A percentile compares a stretch with the other conserved stretches of the same genome.
Conservation (phyloP, 2,888 invertebrate genomes). For the Acronicta psi region DNA sequence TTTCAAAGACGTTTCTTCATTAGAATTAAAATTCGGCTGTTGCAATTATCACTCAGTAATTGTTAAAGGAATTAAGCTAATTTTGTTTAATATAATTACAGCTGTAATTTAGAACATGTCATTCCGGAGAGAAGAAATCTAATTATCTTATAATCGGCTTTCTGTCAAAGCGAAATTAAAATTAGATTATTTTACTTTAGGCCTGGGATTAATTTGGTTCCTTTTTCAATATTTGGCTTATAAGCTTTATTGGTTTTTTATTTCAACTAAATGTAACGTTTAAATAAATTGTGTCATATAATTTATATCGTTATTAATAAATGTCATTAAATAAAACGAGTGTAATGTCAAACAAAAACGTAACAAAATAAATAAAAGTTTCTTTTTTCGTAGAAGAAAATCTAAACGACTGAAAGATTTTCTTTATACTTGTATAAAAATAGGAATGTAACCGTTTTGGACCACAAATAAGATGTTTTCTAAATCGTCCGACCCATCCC, state of each 20-base stretch:
- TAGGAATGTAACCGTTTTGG: conserved; percentile 34
- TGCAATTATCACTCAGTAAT: conserved; percentile 13
- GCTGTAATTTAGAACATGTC: conserved; percentile 20
- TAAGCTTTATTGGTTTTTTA: not conserved
- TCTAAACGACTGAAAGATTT: conserved; percentile 19
- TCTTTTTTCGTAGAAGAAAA: conserved; percentile 19
- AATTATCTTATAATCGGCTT: conserved; percentile 36
- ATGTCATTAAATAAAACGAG: not conserved
- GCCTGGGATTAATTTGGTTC: conserved; percentile 8
- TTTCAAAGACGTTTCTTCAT: not conserved
- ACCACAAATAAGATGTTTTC: conserved; percentile 56
- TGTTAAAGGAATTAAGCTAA: conserved; percentile 11
- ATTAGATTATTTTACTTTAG: conserved; percentile 16
- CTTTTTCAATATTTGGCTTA: not conserved
- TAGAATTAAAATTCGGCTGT: conserved; percentile 2
- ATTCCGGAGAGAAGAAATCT: conserved; percentile 8
- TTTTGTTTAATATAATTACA: conserved; percentile 16
- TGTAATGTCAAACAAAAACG: too few relatives aligned
- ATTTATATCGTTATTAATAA: not conserved
- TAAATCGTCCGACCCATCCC: conserved; percentile 52
- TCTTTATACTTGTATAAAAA: conserved; percentile 31
- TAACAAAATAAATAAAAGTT: conserved; percentile 18
- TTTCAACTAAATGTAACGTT: not conserved
- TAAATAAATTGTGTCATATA: not conserved
- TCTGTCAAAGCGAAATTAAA: conserved; percentile 21